Conservation (phyloP, 2,113 vertebrate genomes). For the Corvus hawaiiensis region DNA sequence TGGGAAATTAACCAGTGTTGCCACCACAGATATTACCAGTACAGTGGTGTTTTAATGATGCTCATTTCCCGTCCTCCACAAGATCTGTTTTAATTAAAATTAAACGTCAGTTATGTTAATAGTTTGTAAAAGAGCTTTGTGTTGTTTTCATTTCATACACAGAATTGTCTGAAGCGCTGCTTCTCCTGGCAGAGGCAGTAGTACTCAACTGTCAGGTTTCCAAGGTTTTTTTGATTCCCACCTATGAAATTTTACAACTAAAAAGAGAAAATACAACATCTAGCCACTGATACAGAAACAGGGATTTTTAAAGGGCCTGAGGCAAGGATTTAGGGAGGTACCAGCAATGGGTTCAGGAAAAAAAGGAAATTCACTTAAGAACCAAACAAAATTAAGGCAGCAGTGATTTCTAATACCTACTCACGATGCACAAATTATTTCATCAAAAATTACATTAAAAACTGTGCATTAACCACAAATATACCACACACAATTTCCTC, state of each 20-base stretch:
- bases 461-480: neutral
- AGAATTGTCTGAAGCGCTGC: neutral
- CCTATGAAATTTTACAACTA: neutral
- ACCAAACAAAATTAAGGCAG: neutral
- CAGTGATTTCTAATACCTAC: neutral
- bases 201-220: neutral
- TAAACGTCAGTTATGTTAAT: neutral
- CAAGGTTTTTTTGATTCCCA: neutral
- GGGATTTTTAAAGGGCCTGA: neutral
- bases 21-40: neutral
- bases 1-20: neutral
- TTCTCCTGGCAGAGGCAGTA: neutral
- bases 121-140: neutral
- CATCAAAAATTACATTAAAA: neutral
- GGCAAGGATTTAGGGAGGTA: neutral
- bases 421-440: neutral
- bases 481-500: neutral
- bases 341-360: neutral
- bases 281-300: neutral
- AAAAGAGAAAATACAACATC: neutral
- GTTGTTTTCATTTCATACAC: neutral
- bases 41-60: neutral
- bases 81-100: neutral
- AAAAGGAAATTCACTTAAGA: neutral
- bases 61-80: neutral